phyloP scores from a whole-genome alignment of 2,888 invertebrate genomes.

The Beris chalybata region DNA sequence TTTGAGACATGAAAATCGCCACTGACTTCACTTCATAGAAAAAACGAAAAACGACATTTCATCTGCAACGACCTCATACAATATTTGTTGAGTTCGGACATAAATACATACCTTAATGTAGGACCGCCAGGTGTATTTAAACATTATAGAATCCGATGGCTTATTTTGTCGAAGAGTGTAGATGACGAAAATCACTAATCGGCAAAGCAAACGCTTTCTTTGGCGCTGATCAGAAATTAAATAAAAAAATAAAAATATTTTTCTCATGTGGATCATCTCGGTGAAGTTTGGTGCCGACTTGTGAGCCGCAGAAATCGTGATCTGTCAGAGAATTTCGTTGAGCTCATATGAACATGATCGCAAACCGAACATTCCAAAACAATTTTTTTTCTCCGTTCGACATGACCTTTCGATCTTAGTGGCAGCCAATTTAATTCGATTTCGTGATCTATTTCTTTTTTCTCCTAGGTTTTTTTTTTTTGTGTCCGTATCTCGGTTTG shows the following conservation, averaged over 20 bases:
- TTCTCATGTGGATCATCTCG: constrained; percentile 29
- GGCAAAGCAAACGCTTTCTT: background rate
- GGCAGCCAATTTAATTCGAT: constrained; percentile 28
- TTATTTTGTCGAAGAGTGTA: background rate
- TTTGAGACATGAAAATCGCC: too few species aligned
- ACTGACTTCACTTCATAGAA: too few species aligned
- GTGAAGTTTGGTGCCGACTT: background rate
- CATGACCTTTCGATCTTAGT: constrained; percentile 25
- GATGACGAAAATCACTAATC: background rate
- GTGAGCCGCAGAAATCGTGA: constrained; percentile 31
- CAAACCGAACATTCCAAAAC: constrained; percentile 25
- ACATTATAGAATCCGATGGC: too few species aligned
- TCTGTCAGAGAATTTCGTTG: constrained; percentile 29
- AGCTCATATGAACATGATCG: constrained; percentile 33
- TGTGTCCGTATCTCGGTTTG: too few species aligned
- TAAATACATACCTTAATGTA: too few species aligned
- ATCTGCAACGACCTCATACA: too few species aligned
- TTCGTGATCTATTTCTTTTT: constrained; percentile 26
- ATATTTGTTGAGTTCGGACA: too few species aligned
- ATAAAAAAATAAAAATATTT: background rate
- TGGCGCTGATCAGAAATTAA: too few species aligned
- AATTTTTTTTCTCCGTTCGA: constrained; percentile 1
- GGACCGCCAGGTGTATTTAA: too few species aligned
- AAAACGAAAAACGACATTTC: too few species aligned
- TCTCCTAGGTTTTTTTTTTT: background rate